Conservation (phyloP, 2,797 vertebrate species). For the Crocodylus rhombifer region DNA sequence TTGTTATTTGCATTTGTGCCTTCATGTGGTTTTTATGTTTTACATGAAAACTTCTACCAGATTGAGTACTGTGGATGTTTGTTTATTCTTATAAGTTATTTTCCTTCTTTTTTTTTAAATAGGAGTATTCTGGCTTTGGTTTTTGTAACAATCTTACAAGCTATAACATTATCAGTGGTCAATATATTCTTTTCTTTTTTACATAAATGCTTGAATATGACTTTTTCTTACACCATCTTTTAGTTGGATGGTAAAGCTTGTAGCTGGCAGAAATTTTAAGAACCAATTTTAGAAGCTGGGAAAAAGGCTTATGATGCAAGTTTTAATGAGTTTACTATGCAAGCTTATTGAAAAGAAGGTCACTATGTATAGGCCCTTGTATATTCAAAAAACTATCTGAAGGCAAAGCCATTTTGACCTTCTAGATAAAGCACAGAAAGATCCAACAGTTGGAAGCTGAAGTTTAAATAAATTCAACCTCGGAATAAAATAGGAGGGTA, state of each 20-base stretch:
- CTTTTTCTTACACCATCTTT: not conserved
- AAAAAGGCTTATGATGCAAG: not conserved
- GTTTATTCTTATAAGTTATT: not conserved
- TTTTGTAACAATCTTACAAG: not conserved
- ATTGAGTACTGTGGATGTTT: not conserved
- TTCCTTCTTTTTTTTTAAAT: not conserved
- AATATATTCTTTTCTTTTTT: not conserved
- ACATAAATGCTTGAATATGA: not conserved
- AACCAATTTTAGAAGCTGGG: not conserved
- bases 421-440: too few species aligned
- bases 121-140: not conserved
- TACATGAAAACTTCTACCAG: not conserved
- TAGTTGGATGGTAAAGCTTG: not conserved
- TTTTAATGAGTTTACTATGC: too few species aligned
- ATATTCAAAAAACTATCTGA: too few species aligned
- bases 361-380: too few species aligned
- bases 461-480: too few species aligned
- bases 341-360: too few species aligned
- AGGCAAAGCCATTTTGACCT: too few species aligned
- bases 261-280: not conserved
- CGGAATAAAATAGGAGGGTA: too few species aligned
- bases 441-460: too few species aligned
- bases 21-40: constrained; percentile 5
- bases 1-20: not conserved
- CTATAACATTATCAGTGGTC: not conserved